Base-by-base conservation (phyloP, 2,797 vertebrate genomes). In the Picus viridis region DNA sequence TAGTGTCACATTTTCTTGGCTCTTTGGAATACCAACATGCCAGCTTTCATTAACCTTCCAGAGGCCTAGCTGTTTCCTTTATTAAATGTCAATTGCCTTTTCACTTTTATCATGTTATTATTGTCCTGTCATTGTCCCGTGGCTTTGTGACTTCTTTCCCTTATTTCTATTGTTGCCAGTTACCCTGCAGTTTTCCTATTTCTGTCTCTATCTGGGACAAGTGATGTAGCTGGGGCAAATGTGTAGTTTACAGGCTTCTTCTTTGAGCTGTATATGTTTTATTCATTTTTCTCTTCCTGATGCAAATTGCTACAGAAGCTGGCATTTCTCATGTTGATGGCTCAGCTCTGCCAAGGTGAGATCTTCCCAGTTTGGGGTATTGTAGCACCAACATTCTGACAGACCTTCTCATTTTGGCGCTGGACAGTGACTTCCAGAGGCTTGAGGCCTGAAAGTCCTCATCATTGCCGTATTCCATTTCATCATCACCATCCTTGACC, bases 191-290 rank as follows among this genome's bases (percentile, higher is more conserved):
- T 70, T 84, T 70, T 70, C 23, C 4, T 2, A 41, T 54, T 80
- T 56, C 18, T 24, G 2, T 63, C 26, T 73, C 39, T 6, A 8
- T 5, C 18, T 54, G 10, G 5, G 10, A 39, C 12, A 64, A 79
- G 7, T 2, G 12, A n/a, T 20, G 20, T 15, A 62, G 19, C 10
- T 23, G 23, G 11, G 20, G n/a, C 2, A 75, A 57, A 39, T 0
- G 0, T 1, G 32, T 7, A 5, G 2, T 29, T 75, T 57, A 26
- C 10, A 29, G 26, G 7, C 16, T 89, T 89, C 30, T 53, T 26
- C 13, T 80, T 10, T 56, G 39, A 68, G 22, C 27, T 68, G 6
- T 45, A 6, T 10, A 14, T 30, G 8, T 34, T 80, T 74, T 67
- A 12, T 12, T 77, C 6, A 6, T 4, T 74, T 56, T 71, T 81